Conservation (phyloP, 1,140 invertebrate species). For the Listronotus oregonensis region DNA sequence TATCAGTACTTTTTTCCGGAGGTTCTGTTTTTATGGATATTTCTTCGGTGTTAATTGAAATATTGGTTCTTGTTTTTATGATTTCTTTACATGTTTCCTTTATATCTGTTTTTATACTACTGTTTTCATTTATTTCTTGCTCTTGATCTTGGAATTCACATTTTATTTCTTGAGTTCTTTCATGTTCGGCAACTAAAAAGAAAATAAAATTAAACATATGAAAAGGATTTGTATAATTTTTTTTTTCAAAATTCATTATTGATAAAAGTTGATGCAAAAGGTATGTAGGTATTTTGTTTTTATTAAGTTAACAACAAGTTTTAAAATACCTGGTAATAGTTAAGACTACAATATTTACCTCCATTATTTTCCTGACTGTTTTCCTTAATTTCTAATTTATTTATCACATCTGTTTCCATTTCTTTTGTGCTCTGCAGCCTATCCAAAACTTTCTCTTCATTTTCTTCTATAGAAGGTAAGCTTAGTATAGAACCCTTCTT, state of each 20-base stretch:
- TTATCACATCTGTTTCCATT: slow-evolving; percentile 10
- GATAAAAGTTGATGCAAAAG: too few species aligned
- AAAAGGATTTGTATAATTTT: too few species aligned
- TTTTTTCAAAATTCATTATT: too few species aligned
- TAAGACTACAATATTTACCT: too few species aligned
- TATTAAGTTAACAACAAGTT: too few species aligned
- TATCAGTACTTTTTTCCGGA: slow-evolving; percentile 8
- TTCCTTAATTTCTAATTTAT: slow-evolving; percentile 3
- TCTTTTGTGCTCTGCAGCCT: slow-evolving; percentile 14
- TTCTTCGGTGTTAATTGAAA: slow-evolving; percentile 5
- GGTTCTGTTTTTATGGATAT: slow-evolving; percentile 5
- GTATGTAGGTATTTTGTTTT: too few species aligned
- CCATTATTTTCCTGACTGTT: too few species aligned
- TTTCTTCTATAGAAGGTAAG: slow-evolving; percentile 41
- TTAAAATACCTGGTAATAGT: too few species aligned
- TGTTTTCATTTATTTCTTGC: background rate
- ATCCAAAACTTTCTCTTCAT: slow-evolving; percentile 36
- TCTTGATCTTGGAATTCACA: background rate
- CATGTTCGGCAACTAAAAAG: background rate
- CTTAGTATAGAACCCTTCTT: slow-evolving; percentile 19
- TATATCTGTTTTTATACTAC: background rate
- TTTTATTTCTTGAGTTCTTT: slow-evolving; percentile 5
- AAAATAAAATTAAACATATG: too few species aligned
- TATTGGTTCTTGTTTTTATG: background rate
- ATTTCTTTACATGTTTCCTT: background rate